These are phyloP conservation scores for Argopecten irradians DNA, from an alignment of 1,140 invertebrate species.

Conservation along the genomic window DNA sequence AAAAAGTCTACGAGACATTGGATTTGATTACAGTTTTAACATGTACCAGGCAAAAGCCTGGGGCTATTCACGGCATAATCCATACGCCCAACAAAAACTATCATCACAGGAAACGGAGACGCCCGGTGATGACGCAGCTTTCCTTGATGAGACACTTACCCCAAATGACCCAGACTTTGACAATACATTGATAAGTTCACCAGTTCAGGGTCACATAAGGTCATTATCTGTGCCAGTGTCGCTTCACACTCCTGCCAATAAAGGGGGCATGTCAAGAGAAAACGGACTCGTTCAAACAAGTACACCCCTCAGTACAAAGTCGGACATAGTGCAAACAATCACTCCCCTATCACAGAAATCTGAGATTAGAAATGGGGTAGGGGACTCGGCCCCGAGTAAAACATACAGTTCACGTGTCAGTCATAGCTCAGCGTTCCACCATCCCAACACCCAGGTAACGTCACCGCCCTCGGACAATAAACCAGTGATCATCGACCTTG, in stretches of 20 bases:
- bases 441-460: not conserved
- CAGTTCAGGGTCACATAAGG: slow-evolving; percentile 16
- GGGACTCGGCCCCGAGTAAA: not conserved
- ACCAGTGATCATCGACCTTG: slow-evolving; percentile 41
- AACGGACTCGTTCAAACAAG: slow-evolving; percentile 9
- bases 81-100: slow-evolving; percentile 25
- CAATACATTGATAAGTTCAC: slow-evolving; percentile 42
- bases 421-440: not conserved
- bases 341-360: not conserved
- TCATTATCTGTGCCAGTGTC: slow-evolving; percentile 41
- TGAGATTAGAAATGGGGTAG: not conserved
- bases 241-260: not conserved
- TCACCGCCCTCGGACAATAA: slow-evolving; percentile 32
- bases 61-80: slow-evolving; percentile 47
- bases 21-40: slow-evolving; percentile 55
- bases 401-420: not conserved
- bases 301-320: not conserved
- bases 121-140: not conserved
- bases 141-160: slow-evolving; percentile 28
- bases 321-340: slow-evolving; percentile 6
- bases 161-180: slow-evolving; percentile 39
- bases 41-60: slow-evolving; percentile 54
- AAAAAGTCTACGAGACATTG: slow-evolving; percentile 54
- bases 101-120: not conserved
- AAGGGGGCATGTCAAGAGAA: not conserved